These are phyloP conservation scores for Drosophila borborema DNA, from an alignment of 2,888 invertebrate species.

Conservation along the genomic window DNA sequence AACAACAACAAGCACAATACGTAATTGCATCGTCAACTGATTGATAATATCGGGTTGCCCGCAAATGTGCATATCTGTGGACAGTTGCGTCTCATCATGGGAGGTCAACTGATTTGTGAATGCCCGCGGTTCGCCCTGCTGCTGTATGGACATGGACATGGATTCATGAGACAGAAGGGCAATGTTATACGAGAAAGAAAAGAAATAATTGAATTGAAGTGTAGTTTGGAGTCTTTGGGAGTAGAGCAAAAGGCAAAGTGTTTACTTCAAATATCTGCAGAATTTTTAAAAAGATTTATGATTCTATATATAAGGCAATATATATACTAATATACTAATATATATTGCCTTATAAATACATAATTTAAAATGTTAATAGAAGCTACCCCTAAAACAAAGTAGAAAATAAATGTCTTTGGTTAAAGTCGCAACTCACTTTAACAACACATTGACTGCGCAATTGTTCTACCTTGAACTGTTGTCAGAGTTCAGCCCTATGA, in stretches of 20 bases:
- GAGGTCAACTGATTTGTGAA: conserved; percentile 46
- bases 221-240: not conserved
- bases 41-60: conserved; percentile 57
- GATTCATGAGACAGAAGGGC: not conserved
- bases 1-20: conserved; percentile 24
- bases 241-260: not conserved
- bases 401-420: not conserved
- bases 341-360: not conserved
- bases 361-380: not conserved
- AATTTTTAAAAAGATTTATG: too few species aligned
- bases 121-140: not conserved
- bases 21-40: conserved; percentile 60
- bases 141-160: not conserved
- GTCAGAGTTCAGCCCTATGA: not conserved
- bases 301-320: too few species aligned
- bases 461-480: not conserved
- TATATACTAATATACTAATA: too few species aligned
- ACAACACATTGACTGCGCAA: not conserved
- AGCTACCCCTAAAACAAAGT: too few species aligned
- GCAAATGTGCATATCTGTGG: conserved; percentile 64
- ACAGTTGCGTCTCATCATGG: conserved; percentile 42
- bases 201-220: not conserved
- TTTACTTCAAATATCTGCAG: too few species aligned
- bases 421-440: too few species aligned
- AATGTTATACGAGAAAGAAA: not conserved